Base-by-base conservation (phyloP, 2,797 vertebrate species). In the Coreius guichenoti region DNA sequence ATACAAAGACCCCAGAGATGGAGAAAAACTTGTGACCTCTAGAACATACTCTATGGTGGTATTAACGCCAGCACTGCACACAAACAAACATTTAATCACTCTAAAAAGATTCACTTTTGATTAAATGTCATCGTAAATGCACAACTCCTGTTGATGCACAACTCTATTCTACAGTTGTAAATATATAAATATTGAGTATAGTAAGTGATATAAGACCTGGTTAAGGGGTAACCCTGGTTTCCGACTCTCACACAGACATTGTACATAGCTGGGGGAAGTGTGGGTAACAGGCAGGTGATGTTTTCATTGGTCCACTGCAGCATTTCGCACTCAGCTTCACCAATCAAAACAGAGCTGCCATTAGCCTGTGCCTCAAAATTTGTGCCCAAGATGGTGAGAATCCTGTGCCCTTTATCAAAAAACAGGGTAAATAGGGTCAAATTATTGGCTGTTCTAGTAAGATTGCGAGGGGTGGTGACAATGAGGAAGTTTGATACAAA, bases 231-330 rank as follows among this genome's bases (percentile, higher is more conserved):
- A 17, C 97, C 96, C 87, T 92, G 92, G 86, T 94, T 95, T 85
- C 92, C 94, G 14, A 97, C 92, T 85, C 93, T 93, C 0, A 96
- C 90, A 0, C 86, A 45, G 86, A 97, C 91, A 9, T 75, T 33
- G 87, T 97, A 90, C 33, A 87, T 82, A 16, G 92, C 96, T 1
- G 96, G 96, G 1, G 94, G 89, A 83, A 96, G 92, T 58, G 65
- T 79, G 1, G 96, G 97, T 72, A 97, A 93, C 2, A 81, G 80
- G 49, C 97, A 98, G 77, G 81, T 93, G 88, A 98, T 93, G 43
- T 86, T 89, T 0, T 90, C 92, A 3, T 86, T 31, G 0, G 91
- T 92, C 95, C 96, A 95, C 16, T 89, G 83, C 76, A 93, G 61
- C 1, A 90, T n/a, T 4, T 51, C 80, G 17, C 96, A 98, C n/a